Evolutionary conservation across 2,888 invertebrate species (phyloP).

Genomic region (Serripes groenlandicus): DNA sequence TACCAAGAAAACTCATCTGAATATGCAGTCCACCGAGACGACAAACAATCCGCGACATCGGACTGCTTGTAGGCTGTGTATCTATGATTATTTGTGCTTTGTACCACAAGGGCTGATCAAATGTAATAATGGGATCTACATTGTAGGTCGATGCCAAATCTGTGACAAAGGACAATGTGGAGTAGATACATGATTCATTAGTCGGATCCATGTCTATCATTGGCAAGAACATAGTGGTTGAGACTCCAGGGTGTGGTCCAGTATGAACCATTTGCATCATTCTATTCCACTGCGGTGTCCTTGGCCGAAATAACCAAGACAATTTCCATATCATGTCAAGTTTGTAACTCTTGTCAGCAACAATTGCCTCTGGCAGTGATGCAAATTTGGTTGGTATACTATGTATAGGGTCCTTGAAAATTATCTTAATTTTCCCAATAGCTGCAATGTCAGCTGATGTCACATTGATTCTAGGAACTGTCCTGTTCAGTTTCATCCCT

Average conservation of each 20-base stretch:
- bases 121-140: constrained; percentile 58
- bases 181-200: constrained; percentile 60
- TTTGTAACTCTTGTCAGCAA: constrained; percentile 12
- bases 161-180: constrained; percentile 48
- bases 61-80: not conserved
- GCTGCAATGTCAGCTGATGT: constrained; percentile 1
- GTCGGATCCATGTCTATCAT: constrained; percentile 34
- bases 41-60: constrained; percentile 42
- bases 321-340: constrained; percentile 22
- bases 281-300: constrained; percentile 13
- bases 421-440: constrained; percentile 20
- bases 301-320: constrained; percentile 1
- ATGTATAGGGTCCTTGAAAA: too few relatives aligned
- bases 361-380: too few relatives aligned
- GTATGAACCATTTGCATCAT: constrained; percentile 22
- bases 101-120: constrained; percentile 70
- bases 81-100: constrained; percentile 45
- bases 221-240: constrained; percentile 19
- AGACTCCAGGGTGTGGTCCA: constrained; percentile 13
- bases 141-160: constrained; percentile 26
- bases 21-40: constrained; percentile 57
- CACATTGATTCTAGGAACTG: not conserved
- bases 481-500: not conserved
- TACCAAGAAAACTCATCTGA: constrained; percentile 70
- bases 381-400: too few relatives aligned